A percentile compares a stretch with the other conserved stretches of the same genome.
These are phyloP conservation scores for Eulemur coronatus DNA, from an alignment of 2,797 vertebrate genomes.

Conservation along the genomic window DNA sequence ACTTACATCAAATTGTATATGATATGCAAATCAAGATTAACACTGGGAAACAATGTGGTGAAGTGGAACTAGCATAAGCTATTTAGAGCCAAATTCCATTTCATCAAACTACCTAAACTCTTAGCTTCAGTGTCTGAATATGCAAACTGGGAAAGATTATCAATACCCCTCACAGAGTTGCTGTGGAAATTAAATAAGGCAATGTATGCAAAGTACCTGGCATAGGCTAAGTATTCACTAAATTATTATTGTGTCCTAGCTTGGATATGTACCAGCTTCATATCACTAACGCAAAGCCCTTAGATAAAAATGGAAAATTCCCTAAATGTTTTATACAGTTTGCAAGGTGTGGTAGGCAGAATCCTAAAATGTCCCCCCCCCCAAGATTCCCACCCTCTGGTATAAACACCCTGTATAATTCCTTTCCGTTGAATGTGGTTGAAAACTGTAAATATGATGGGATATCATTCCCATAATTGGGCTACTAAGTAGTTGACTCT, in stretches of 20 bases:
- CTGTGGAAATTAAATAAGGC: not conserved
- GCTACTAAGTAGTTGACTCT: not conserved
- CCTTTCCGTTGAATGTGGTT: not conserved
- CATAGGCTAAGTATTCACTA: not conserved
- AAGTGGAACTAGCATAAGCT: not conserved
- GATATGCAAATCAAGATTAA: not conserved
- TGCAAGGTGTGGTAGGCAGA: not conserved
- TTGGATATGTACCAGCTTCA: not conserved
- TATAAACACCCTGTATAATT: not conserved
- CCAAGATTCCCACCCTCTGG: not conserved
- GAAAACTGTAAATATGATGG: constrained; percentile 10
- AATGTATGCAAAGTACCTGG: not conserved
- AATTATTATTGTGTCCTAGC: not conserved
- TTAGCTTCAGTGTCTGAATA: not conserved
- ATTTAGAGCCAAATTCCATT: constrained; percentile 1
- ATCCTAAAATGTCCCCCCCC: not conserved
- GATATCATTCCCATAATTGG: not conserved
- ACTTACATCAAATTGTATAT: not conserved
- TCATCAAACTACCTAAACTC: not conserved
- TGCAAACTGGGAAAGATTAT: not conserved
- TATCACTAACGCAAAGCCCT: not conserved
- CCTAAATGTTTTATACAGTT: not conserved
- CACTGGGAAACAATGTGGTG: not conserved
- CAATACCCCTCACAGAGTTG: not conserved
- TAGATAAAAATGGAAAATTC: constrained; percentile 16